Evolutionary conservation across 1,140 invertebrate genomes (phyloP), one percentile per base, ranked within the genome.

Genomic region (Euwallacea similis): DNA sequence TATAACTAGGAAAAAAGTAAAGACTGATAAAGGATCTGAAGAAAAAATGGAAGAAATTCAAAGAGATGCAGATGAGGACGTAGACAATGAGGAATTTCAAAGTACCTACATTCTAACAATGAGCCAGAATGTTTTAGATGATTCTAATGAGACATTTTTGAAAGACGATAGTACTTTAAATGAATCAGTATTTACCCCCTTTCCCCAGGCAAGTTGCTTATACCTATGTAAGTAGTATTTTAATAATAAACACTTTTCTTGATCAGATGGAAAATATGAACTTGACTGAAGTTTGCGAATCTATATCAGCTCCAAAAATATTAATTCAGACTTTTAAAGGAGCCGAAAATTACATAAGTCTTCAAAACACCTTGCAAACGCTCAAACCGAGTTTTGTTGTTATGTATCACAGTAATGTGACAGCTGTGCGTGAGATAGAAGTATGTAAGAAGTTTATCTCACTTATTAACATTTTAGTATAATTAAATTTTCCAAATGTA

Each of bases 361-460:
- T 94, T 47, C 87, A 89, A 73, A 83, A 85, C 66, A 88, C 87
- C 6, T 83, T 96, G 55, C 83, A 87, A 47, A 84, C 87, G 33
- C 76, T 94, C 6, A 84, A 88, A 68, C 96, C 96, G 0, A 87
- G 88, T 74, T 96, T 92, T 82, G 87, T 98, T 0, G 86, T 98
- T 66, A 87, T 98, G 82, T 98, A 98, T 82, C 94, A 97, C 80
- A 88, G 89, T 59, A 93, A 98, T 81, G 88, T 98, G 67, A 87
- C 90, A 7, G 89, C 93, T 61, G 90, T 98, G 2, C 83, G 96
- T 44, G 93, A 96, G 83, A 86, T 98, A 43, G 96, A 98, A 83
- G 87, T 33, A 33, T 33, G 21, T 96, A 58, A 46, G 46, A 50
- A 46, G 7, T 50, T 50, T 64, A 4, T 10, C 0, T 33, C 21